Evolutionary conservation across 2,113 vertebrate species (phyloP), one percentile per base, ranked within the genome.

Genomic region (Etia nguti): DNA sequence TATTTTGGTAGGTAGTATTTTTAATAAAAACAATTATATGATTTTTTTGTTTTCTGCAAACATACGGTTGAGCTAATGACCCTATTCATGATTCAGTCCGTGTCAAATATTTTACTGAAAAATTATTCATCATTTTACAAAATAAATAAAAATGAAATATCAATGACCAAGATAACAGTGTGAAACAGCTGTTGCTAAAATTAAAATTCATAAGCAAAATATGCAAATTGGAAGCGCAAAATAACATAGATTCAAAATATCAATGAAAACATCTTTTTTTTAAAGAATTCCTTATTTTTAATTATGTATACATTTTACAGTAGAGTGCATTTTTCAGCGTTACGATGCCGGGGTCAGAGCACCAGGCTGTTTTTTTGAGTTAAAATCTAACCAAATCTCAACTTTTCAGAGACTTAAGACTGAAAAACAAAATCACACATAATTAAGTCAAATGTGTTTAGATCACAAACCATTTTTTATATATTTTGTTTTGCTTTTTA

Each of bases 51-150:
- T 20, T 29, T 29, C 15, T 75, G 46, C 70, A 20, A 20, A 29
- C 43, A 75, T 11, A 20, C 4, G 48, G 22, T 29, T 50, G 41
- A 73, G 24, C 70, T 75, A 75, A 75, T 20, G 10, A 31, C 16
- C 41, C 9, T 8, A n/a, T 20, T 20, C 18, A n/a, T n/a, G 8
- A 54, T 15, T 46, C 12, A 10, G 2, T 54, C 16, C 50, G n/a
- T 54, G 50, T 54, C 20, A 54, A 54, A 8, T 20, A 4, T 20
- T 4, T 15, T 2, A 70, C 0, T 38, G 38, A 22, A 46, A 46
- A 22, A 68, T 41, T 22, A 43, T 10, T 70, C 11, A 68, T 38
- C 34, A 24, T 70, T 41, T 22, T 70, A 70, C 41, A 43, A 41
- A 22, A 43, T 13, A 41, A n/a, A 24, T 16, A 73, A 46, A 46